Base-by-base conservation (phyloP, 1,140 invertebrate species). In the Lepidotrigona ventralis region DNA sequence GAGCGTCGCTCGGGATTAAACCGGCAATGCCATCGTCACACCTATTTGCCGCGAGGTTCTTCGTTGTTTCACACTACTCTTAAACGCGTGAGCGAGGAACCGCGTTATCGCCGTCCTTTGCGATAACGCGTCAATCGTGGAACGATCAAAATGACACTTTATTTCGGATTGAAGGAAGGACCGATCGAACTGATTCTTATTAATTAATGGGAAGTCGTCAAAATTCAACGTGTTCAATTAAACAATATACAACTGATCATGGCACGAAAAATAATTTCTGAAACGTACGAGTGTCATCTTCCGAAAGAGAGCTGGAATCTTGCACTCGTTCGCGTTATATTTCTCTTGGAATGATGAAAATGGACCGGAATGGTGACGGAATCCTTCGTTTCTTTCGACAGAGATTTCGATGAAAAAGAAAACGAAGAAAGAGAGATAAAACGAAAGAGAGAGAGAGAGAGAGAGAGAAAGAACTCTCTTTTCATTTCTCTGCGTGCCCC, bases 1-100 rank as follows among this genome's bases (percentile, higher is more conserved):
- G 53, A 46, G 29, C 56, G 29, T 63, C 39, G 66, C 53, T 58
- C 54, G 73, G 69, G 75, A 78, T 83, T 83, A 83, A 83, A 79
- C 66, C 21, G 54, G 9, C 64, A 26, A 70, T 81, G 68, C 33
- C 53, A 39, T 33, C 21, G 64, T 58, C 64, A 51, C 64, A 58
- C 66, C 81, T 78, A 66, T 83, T 83, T 78, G 74, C 74, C 46
- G 15, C 33, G 46, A 63, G 66, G 4, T 70, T 14, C 39, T 54
- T 54, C 69, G 15, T 29, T 46, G 54, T 53, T 73, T 66, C 80
- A 14, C 23, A n/a, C 33, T 17, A 17, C 17, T 56, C 5, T 46
- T n/a, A 70, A 46, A 17, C 26, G 26, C 17, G 9, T 39, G 21
- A 21, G 23, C 12, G 21, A 60, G 21, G n/a, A 39, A 60, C 6